These are phyloP conservation scores for Pithys albifrons DNA, from an alignment of 2,113 vertebrate genomes.

Conservation along the genomic window DNA sequence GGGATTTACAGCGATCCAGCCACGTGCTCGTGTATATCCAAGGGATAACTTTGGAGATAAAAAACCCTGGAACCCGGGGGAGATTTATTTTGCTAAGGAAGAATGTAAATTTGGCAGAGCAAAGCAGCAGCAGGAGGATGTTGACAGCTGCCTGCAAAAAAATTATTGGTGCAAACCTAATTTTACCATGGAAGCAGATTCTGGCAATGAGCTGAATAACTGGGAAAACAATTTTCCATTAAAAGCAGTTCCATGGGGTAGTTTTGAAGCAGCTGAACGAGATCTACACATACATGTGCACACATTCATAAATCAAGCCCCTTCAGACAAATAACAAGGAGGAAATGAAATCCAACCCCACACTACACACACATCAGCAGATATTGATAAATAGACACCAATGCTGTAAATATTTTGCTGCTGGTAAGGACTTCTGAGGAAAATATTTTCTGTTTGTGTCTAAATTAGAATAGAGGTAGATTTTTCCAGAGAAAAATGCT, in stretches of 20 bases:
- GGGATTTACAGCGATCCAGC: background rate
- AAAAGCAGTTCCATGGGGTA: background rate
- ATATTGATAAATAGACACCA: background rate
- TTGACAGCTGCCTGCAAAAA: conserved; percentile 10
- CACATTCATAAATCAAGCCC: background rate
- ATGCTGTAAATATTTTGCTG: background rate
- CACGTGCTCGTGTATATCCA: background rate
- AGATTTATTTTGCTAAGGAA: conserved; percentile 31
- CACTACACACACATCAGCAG: background rate
- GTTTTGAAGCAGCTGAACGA: background rate
- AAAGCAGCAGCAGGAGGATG: background rate
- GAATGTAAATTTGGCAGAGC: background rate
- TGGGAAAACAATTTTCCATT: background rate
- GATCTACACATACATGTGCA: background rate
- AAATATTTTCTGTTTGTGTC: background rate
- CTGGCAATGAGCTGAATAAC: background rate
- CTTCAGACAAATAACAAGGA: background rate
- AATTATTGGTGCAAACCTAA: background rate
- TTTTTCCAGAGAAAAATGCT: background rate
- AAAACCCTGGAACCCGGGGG: background rate
- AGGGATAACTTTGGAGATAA: background rate
- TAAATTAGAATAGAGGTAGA: background rate
- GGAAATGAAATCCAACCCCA: background rate
- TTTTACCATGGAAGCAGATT: conserved; percentile 33
- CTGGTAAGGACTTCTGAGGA: background rate